Conservation (phyloP, 2,113 vertebrate genomes). For the Syngnathus scovelli region DNA sequence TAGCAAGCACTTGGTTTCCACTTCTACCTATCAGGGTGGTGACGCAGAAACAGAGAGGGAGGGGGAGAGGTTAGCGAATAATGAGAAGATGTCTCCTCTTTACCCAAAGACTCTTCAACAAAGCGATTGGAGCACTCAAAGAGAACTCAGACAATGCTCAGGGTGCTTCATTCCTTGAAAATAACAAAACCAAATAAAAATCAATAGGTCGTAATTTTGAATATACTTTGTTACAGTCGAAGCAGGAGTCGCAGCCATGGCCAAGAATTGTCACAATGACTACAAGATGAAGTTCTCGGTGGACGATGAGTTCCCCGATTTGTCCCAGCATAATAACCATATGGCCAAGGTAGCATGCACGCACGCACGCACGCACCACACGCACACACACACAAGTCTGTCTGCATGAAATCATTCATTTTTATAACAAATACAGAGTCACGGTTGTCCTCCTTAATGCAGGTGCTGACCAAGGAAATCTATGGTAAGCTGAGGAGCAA, state of each 20-base stretch:
- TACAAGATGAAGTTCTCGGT: slow-evolving; percentile 78
- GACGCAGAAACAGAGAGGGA: not conserved
- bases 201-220: not conserved
- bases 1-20: not conserved
- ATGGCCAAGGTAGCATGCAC: slow-evolving; percentile 79
- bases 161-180: not conserved
- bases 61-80: not conserved
- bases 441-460: not conserved
- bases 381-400: too few species aligned
- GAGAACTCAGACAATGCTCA: slow-evolving; percentile 20
- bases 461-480: slow-evolving; percentile 74
- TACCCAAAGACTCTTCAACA: slow-evolving; percentile 35
- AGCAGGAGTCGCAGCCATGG: slow-evolving; percentile 72
- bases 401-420: too few species aligned
- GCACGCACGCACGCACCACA: too few species aligned
- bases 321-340: slow-evolving; percentile 86
- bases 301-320: slow-evolving; percentile 85
- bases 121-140: slow-evolving; percentile 27
- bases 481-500: slow-evolving; percentile 83
- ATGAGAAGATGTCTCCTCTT: slow-evolving; percentile 39
- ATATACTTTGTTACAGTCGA: slow-evolving; percentile 41
- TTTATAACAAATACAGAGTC: slow-evolving; percentile 3
- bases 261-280: slow-evolving; percentile 86
- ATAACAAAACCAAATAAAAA: not conserved
- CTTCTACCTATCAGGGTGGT: not conserved